Percentiles rank a stretch among this genome's conserved stretches.
These are phyloP conservation scores for Drosophila mercatorum DNA, from an alignment of 2,888 invertebrate species.

Conservation along the genomic window DNA sequence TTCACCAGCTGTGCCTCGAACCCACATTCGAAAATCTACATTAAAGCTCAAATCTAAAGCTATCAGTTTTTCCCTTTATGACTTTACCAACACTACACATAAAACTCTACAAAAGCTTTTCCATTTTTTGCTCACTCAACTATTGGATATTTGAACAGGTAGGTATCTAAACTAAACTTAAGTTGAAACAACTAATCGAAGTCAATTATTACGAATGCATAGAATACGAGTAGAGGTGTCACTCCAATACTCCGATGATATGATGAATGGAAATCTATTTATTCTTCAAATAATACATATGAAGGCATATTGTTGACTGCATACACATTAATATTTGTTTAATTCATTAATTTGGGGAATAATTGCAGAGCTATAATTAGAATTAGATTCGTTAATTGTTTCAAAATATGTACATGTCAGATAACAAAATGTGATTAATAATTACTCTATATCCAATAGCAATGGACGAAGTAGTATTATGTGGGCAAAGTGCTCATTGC, in stretches of 20 bases:
- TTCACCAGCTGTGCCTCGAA: neutral
- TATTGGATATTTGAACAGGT: slow-evolving; percentile 18
- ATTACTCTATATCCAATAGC: neutral
- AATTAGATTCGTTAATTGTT: neutral
- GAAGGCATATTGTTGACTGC: neutral
- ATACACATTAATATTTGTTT: neutral
- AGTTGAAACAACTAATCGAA: slow-evolving; percentile 54
- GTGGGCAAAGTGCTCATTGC: too few relatives aligned
- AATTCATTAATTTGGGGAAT: neutral
- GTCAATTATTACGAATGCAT: slow-evolving; percentile 52
- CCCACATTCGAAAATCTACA: neutral
- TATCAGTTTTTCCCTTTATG: neutral
- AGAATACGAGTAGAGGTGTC: neutral
- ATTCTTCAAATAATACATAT: too few relatives aligned
- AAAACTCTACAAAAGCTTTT: slow-evolving; percentile 2
- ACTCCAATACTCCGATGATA: neutral
- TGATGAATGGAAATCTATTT: neutral
- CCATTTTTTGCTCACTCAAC: neutral
- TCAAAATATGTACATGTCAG: too few relatives aligned
- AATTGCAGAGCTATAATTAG: neutral
- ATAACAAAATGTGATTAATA: neutral
- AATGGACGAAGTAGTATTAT: too few relatives aligned
- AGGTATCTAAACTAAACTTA: slow-evolving; percentile 24
- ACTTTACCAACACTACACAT: slow-evolving; percentile 10
- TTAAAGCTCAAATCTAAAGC: slow-evolving; percentile 1